Percentiles rank a stretch among this genome's conserved stretches.
Conservation (phyloP, 2,888 invertebrate species). For the Buathra laborator region DNA sequence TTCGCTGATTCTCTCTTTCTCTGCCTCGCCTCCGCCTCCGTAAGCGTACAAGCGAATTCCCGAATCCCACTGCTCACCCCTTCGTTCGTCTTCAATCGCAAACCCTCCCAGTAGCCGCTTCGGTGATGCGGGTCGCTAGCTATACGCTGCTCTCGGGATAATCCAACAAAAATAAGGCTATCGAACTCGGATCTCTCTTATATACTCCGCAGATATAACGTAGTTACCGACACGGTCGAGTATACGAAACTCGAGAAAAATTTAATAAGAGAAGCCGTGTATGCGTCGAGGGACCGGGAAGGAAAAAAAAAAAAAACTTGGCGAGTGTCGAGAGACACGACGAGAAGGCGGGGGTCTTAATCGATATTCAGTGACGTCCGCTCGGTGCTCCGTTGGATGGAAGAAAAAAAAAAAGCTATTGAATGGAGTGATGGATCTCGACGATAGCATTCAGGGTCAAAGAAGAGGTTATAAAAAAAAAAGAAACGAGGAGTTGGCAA, state of each 20-base stretch:
- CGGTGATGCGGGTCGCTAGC: conserved; percentile 15
- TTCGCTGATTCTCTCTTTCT: conserved; percentile 70
- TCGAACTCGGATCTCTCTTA: conserved; percentile 64
- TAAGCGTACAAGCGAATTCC: conserved; percentile 55
- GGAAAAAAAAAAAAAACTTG: not conserved
- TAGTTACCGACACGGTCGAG: not conserved
- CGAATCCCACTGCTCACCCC: conserved; percentile 24
- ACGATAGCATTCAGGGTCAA: conserved; percentile 24
- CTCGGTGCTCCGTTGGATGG: not conserved
- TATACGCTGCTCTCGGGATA: conserved; percentile 60
- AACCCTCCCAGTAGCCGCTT: conserved; percentile 19
- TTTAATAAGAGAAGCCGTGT: conserved; percentile 24
- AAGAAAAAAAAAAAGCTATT: conserved; percentile 18
- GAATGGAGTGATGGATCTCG: conserved; percentile 27
- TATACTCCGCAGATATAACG: conserved; percentile 3
- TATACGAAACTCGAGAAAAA: not conserved
- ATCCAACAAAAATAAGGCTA: conserved; percentile 75
- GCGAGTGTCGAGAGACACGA: conserved; percentile 6
- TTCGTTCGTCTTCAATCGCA: conserved; percentile 12
- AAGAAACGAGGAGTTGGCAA: not conserved
- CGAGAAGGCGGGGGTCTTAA: not conserved
- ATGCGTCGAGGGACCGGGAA: not conserved
- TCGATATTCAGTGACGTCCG: conserved; percentile 38
- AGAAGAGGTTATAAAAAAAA: conserved; percentile 1
- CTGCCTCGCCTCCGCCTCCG: conserved; percentile 31